These are phyloP conservation scores for Aldabrachelys gigantea DNA, from an alignment of 2,113 vertebrate species.

Conservation along the genomic window DNA sequence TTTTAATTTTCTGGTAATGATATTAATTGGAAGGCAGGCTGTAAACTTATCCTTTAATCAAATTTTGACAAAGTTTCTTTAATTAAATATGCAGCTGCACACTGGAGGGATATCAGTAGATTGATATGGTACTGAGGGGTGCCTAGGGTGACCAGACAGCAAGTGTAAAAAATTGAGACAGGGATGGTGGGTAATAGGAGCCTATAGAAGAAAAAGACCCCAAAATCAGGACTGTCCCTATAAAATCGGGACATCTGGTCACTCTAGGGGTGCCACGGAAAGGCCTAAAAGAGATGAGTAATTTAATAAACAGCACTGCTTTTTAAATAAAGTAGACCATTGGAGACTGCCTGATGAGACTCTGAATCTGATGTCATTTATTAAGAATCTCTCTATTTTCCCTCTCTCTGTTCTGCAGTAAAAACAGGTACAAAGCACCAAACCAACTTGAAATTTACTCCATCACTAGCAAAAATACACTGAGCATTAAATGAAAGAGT, in stretches of 20 bases:
- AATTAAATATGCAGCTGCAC: slow-evolving; percentile 32
- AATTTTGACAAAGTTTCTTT: slow-evolving; percentile 40
- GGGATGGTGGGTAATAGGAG: no score
- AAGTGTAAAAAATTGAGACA: no score
- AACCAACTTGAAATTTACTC: not conserved
- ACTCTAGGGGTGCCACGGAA: not conserved
- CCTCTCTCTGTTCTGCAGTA: not conserved
- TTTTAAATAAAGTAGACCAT: not conserved
- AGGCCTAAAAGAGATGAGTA: not conserved
- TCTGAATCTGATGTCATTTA: not conserved
- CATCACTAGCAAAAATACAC: not conserved
- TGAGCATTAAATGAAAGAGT: not conserved
- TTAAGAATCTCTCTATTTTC: not conserved
- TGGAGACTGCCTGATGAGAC: not conserved
- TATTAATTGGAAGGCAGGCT: slow-evolving; percentile 58
- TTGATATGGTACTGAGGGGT: not conserved
- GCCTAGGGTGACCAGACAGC: not conserved
- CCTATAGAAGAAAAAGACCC: no score
- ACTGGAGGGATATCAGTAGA: not conserved
- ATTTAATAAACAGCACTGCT: not conserved
- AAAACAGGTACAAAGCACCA: not conserved
- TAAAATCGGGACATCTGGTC: no score
- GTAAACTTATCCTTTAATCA: slow-evolving; percentile 66
- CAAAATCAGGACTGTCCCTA: no score
- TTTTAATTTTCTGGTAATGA: slow-evolving; percentile 75